Percentiles rank a stretch among this genome's conserved stretches.
Evolutionary conservation across 2,888 invertebrate species (phyloP).

Genomic region (Napeogenes inachia): DNA sequence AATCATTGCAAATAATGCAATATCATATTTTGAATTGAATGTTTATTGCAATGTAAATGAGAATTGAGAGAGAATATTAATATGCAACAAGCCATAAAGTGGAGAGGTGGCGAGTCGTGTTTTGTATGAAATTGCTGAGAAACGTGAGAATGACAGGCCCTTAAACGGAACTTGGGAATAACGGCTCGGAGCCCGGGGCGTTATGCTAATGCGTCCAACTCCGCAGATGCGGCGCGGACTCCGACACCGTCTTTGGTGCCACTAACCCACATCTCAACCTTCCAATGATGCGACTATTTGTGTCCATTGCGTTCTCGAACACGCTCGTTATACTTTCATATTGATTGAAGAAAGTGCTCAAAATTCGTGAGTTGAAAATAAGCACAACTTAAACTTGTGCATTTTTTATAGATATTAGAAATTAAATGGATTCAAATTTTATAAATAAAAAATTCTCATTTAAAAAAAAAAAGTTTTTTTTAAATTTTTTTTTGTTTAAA

Average conservation of each 20-base stretch:
- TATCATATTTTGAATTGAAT: neutral
- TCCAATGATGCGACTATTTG: constrained; percentile 66
- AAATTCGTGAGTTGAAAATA: constrained; percentile 24
- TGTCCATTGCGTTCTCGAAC: constrained; percentile 65
- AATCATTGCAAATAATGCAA: neutral
- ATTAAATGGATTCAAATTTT: too few relatives aligned
- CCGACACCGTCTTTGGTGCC: constrained; percentile 48
- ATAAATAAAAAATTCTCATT: too few relatives aligned
- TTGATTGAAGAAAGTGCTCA: constrained; percentile 65
- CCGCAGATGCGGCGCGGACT: constrained; percentile 44
- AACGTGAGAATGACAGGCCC: constrained; percentile 60
- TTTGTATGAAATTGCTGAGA: constrained; percentile 42
- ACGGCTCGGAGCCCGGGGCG: constrained; percentile 63
- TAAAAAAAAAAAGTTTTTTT: too few relatives aligned
- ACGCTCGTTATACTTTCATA: constrained; percentile 73
- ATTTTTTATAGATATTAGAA: too few relatives aligned
- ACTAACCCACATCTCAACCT: constrained; percentile 71
- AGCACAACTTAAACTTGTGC: constrained; percentile 9
- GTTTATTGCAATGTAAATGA: neutral
- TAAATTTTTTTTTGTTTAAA: too few relatives aligned
- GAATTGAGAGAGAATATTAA: constrained; percentile 1
- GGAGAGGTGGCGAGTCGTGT: constrained; percentile 10
- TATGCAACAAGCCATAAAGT: constrained; percentile 8
- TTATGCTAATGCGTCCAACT: constrained; percentile 66
- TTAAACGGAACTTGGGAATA: constrained; percentile 64